phyloP scores from a whole-genome alignment of 2,888 invertebrate species.

The Sesia bembeciformis region DNA sequence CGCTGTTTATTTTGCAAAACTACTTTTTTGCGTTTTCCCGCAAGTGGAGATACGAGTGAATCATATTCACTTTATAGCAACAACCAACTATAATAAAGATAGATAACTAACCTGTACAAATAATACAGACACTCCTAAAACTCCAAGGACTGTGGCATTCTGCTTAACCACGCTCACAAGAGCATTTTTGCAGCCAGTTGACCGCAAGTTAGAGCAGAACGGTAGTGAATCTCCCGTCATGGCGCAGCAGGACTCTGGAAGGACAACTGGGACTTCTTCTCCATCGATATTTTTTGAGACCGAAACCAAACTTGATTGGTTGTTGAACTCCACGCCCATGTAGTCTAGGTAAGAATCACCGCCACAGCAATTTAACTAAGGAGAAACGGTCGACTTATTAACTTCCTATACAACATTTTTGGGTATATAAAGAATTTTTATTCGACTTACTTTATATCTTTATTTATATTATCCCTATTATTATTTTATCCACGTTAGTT shows the following conservation, averaged over 20 bases:
- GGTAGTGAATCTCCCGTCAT: conserved; percentile 12
- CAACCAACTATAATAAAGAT: no score
- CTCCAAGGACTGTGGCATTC: conserved; percentile 53
- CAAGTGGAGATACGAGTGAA: no score
- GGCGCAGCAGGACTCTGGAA: conserved; percentile 46
- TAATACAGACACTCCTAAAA: conserved; percentile 61
- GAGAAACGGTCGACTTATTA: background rate
- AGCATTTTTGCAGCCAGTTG: conserved; percentile 37
- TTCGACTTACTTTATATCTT: no score
- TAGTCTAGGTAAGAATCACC: conserved; percentile 45
- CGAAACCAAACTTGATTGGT: conserved; percentile 34
- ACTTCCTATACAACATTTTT: no score
- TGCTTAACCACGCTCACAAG: conserved; percentile 40
- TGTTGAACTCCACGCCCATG: conserved; percentile 33
- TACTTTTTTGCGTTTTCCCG: no score
- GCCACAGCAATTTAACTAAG: conserved; percentile 59
- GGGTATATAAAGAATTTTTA: no score
- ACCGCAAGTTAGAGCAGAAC: conserved; percentile 30
- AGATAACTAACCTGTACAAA: conserved; percentile 48
- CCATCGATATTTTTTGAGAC: conserved; percentile 21
- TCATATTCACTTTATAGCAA: no score
- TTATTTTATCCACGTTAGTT: no score
- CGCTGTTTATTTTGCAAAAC: no score
- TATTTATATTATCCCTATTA: no score
- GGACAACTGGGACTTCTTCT: conserved; percentile 20